Conservation (phyloP, 2,797 vertebrate genomes). For the Pogonophryne albipinna region DNA sequence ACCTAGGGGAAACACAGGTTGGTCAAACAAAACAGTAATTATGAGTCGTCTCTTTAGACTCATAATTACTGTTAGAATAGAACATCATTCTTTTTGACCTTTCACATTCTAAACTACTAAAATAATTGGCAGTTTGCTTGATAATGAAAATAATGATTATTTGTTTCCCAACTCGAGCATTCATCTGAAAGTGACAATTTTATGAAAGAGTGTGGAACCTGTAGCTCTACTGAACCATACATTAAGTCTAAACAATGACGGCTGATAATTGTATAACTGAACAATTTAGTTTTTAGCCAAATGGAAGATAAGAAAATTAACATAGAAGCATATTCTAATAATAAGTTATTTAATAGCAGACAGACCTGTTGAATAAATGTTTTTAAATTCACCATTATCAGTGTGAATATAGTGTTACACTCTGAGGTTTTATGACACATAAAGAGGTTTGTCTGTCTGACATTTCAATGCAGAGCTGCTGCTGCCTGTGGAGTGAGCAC, state of each 20-base stretch:
- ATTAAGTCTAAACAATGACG: not conserved
- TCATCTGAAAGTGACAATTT: not conserved
- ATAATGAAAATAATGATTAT: not conserved
- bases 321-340: not conserved
- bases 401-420: not conserved
- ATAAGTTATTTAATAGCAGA: not conserved
- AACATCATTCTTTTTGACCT: not conserved
- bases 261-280: not conserved
- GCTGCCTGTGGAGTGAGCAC: slow-evolving; percentile 15
- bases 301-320: not conserved
- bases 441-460: slow-evolving; percentile 19
- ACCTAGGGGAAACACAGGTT: too few species aligned
- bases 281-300: not conserved
- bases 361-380: not conserved
- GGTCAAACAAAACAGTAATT: not conserved
- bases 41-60: not conserved
- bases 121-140: too few species aligned
- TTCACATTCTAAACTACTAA: not conserved
- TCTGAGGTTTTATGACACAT: not conserved
- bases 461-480: slow-evolving; percentile 27
- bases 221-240: not conserved
- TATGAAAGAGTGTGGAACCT: not conserved
- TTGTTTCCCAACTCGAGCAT: not conserved
- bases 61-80: too few species aligned
- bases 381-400: not conserved